phyloP scores from a whole-genome alignment of 2,113 vertebrate genomes.

The Natator depressus region DNA sequence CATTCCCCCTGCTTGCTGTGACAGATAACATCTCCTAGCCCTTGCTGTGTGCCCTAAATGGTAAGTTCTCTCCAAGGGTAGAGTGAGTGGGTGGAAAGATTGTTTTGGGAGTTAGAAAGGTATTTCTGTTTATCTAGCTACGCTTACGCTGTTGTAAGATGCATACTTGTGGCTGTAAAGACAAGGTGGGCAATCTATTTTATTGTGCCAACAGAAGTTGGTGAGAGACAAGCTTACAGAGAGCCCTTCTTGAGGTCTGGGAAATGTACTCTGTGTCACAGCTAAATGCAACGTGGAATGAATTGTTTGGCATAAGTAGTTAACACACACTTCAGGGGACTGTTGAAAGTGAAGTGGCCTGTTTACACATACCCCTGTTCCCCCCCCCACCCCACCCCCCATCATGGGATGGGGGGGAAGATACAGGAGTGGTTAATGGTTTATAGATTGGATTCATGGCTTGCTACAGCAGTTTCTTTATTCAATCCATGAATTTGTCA shows the following conservation, averaged over 20 bases:
- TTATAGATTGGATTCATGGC: background rate
- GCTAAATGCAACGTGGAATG: background rate
- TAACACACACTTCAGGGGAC: background rate
- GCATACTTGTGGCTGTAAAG: background rate
- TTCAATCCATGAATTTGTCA: background rate
- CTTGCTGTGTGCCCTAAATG: too few species aligned
- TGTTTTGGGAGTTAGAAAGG: background rate
- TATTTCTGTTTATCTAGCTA: background rate
- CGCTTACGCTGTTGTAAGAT: background rate
- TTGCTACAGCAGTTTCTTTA: too few species aligned
- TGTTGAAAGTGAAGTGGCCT: background rate
- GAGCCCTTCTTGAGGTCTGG: background rate
- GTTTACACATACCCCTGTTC: too few species aligned
- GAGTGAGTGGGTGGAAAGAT: background rate
- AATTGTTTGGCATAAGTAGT: background rate
- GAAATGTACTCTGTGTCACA: background rate
- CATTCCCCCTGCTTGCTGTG: rapidly evolving
- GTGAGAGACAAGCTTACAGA: background rate
- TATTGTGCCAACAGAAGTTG: background rate
- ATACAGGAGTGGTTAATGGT: background rate
- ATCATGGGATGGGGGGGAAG: background rate
- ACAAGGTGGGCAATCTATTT: background rate
- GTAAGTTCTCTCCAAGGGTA: rapidly evolving
- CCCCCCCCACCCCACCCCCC: background rate
- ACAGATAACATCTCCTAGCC: rapidly evolving